A percentile compares a stretch with the other conserved stretches of the same genome.
phyloP scores from a whole-genome alignment of 2,888 invertebrate genomes.

The Drosophila anomalata region DNA sequence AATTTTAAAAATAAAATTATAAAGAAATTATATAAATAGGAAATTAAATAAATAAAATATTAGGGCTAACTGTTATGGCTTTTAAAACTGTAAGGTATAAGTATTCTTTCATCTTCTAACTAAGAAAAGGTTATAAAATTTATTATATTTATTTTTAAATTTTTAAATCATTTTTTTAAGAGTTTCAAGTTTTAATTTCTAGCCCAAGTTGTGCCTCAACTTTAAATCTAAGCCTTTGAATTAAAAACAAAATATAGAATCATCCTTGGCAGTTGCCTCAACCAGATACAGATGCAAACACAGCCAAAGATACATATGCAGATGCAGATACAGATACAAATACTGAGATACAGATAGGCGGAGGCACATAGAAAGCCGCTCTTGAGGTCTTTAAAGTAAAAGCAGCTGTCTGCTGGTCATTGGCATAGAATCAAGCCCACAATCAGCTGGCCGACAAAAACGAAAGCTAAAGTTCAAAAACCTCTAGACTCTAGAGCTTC shows the following conservation, averaged over 20 bases:
- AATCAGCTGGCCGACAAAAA: constrained; percentile 64
- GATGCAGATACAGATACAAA: background rate
- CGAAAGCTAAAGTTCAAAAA: constrained; percentile 66
- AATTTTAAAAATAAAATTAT: too few species aligned
- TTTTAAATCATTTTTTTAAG: too few species aligned
- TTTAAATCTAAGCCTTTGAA: background rate
- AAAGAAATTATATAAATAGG: too few species aligned
- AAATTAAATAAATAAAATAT: too few species aligned
- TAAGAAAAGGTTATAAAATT: too few species aligned
- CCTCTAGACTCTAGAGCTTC: constrained; percentile 29
- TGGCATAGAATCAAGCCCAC: constrained; percentile 26
- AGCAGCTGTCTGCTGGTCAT: constrained; percentile 10
- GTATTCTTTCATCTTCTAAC: too few species aligned
- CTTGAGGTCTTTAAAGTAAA: constrained; percentile 30
- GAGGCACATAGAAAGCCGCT: constrained; percentile 16
- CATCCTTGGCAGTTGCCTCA: background rate
- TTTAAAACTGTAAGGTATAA: too few species aligned
- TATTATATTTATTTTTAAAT: too few species aligned
- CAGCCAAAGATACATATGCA: background rate
- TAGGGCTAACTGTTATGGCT: too few species aligned
- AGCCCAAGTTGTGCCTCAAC: too few species aligned
- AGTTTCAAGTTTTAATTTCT: too few species aligned
- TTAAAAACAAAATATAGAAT: background rate
- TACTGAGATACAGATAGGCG: constrained; percentile 5
- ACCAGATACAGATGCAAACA: background rate